A percentile compares a stretch with the other conserved stretches of the same genome.
These are phyloP conservation scores for Apantesis nais DNA, from an alignment of 2,888 invertebrate genomes.

Conservation along the genomic window DNA sequence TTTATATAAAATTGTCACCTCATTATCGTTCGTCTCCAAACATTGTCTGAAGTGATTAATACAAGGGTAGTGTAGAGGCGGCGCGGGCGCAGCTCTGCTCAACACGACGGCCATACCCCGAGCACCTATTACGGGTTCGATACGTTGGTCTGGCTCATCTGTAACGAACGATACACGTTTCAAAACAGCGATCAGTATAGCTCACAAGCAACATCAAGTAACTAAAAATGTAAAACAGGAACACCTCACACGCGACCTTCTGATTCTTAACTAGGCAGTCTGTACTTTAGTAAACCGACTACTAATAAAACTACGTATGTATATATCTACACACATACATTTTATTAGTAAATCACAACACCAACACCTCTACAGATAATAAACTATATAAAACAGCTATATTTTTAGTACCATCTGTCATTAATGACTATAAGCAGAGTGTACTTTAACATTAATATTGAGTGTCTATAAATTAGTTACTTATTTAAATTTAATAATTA, in stretches of 20 bases:
- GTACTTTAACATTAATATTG: not conserved
- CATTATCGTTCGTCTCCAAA: slow-evolving; percentile 80
- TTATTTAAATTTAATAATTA: too few species aligned
- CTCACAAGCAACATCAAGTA: too few species aligned
- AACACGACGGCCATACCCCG: slow-evolving; percentile 95
- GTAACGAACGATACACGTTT: slow-evolving; percentile 12
- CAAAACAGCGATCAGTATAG: not conserved
- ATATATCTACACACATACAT: too few species aligned
- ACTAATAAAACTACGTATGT: too few species aligned
- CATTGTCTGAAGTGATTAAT: slow-evolving; percentile 96
- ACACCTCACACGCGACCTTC: too few species aligned
- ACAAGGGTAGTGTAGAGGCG: slow-evolving; percentile 95
- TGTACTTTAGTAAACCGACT: too few species aligned
- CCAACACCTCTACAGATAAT: too few species aligned
- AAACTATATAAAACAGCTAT: too few species aligned
- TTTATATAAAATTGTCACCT: slow-evolving; percentile 53
- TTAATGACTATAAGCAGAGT: not conserved
- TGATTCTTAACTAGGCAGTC: too few species aligned
- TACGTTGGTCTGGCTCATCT: slow-evolving; percentile 89
- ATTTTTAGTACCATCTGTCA: not conserved
- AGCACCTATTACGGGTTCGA: slow-evolving; percentile 95
- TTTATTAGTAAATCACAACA: too few species aligned
- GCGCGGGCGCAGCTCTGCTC: slow-evolving; percentile 92
- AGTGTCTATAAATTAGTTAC: too few species aligned
- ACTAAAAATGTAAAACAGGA: too few species aligned